Evolutionary conservation across 2,888 invertebrate species (phyloP).

Genomic region (Drosophila neotestacea): DNA sequence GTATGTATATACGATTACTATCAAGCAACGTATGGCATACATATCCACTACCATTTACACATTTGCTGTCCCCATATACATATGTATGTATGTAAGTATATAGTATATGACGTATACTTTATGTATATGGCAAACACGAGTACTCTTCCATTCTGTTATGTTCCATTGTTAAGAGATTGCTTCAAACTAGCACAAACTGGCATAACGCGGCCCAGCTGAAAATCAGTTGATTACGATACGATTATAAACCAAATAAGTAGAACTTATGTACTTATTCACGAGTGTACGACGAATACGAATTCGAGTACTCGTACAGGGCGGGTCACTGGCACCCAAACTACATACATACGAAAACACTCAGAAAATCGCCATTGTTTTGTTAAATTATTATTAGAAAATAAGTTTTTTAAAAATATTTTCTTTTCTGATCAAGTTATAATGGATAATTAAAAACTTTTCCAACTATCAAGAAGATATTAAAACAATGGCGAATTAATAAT

Average conservation of each 20-base stretch:
- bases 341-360: background rate
- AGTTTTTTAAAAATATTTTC: background rate
- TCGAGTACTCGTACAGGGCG: background rate
- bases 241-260: conserved; percentile 31
- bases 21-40: conserved; percentile 14
- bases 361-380: background rate
- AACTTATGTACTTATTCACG: conserved; percentile 9
- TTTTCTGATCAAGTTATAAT: no score
- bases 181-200: conserved; percentile 51
- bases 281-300: background rate
- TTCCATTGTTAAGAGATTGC: conserved; percentile 21
- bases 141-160: conserved; percentile 21
- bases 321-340: conserved; percentile 9
- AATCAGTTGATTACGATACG: conserved; percentile 13
- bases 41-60: conserved; percentile 45
- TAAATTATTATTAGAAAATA: no score
- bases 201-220: conserved; percentile 47
- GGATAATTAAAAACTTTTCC: no score
- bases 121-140: conserved; percentile 13
- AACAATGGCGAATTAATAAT: no score
- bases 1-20: conserved; percentile 21
- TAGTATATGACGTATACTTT: conserved; percentile 1
- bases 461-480: no score
- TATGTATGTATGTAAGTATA: conserved; percentile 10
- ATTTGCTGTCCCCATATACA: conserved; percentile 29